phyloP scores from a whole-genome alignment of 2,888 invertebrate species.

The Aleiodes leptofemur region DNA sequence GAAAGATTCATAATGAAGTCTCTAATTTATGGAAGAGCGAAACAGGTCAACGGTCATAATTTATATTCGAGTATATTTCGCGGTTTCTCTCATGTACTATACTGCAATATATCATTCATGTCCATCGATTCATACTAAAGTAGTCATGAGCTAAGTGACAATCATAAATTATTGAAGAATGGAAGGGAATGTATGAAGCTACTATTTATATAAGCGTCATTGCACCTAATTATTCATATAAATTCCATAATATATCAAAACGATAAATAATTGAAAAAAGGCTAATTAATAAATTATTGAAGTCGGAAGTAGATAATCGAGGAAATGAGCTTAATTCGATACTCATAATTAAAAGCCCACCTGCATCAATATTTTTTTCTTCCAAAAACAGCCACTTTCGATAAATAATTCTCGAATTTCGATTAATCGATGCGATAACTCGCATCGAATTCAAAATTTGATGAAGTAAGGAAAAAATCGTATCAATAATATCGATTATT shows the following conservation, averaged over 20 bases:
- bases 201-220: neutral
- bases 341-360: no score
- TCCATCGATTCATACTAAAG: conserved; percentile 23
- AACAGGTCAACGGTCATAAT: conserved; percentile 18
- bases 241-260: neutral
- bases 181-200: neutral
- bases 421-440: no score
- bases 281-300: neutral
- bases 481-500: no score
- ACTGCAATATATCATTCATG: conserved; percentile 25
- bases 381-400: no score
- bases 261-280: neutral
- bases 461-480: no score
- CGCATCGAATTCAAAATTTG: no score
- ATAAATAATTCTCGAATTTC: no score
- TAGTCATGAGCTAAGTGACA: conserved; percentile 8
- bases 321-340: no score
- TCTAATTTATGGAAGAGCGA: neutral
- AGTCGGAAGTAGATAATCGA: neutral
- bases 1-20: conserved; percentile 9
- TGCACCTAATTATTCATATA: neutral
- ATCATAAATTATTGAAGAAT: conserved; percentile 16
- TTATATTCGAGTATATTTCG: conserved; percentile 17
- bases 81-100: neutral
- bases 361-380: no score